Evolutionary conservation across 2,113 vertebrate species (phyloP), one percentile per base, ranked within the genome.

Genomic region (Tetraodon nigroviridis): DNA sequence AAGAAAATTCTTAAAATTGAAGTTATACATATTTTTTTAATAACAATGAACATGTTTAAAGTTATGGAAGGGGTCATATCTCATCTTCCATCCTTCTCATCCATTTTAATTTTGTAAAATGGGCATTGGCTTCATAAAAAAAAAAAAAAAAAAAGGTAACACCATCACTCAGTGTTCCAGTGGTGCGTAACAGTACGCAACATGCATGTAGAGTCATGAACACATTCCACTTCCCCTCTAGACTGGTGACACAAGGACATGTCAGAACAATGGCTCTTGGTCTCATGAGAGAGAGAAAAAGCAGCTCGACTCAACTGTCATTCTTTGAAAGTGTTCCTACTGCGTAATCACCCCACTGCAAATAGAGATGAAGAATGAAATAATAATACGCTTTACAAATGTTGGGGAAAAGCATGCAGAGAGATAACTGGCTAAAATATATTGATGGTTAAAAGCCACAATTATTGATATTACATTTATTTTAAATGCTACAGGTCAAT

Each of bases 131-230:
- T 24, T 27, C 24, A 44, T 13, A 44, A 44, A 17, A 44, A 44
- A 3, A 13, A 44, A 44, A 1, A 8, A 44, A 44, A 10, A 6
- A 44, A 15, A 3, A 13, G 5, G 21, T 44, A 32, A 50, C 65
- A 55, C 60, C 24, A 27, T 27, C 24, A 24, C 24, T 71, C 68
- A 0, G 57, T 70, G 55, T 51, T 51, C 44, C 55, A 53, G 67
- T 27, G 48, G 7, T 13, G 1, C 24, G 41, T 44, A 32, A 67
- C 77, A 41, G 52, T 76, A 71, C 77, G 56, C 56, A 61, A 48
- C 55, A 67, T 21, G 54, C 83, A 75, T 76, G 83, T 83, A 59
- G 65, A 80, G 75, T 83, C 78, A 83, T 67, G 81, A 87, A 78
- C 71, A 76, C 81, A 85, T 83, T 87, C 83, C 83, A 69, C 59